Evolutionary conservation across 2,797 vertebrate genomes (phyloP).

Genomic region (Rousettus madagascariensis): DNA sequence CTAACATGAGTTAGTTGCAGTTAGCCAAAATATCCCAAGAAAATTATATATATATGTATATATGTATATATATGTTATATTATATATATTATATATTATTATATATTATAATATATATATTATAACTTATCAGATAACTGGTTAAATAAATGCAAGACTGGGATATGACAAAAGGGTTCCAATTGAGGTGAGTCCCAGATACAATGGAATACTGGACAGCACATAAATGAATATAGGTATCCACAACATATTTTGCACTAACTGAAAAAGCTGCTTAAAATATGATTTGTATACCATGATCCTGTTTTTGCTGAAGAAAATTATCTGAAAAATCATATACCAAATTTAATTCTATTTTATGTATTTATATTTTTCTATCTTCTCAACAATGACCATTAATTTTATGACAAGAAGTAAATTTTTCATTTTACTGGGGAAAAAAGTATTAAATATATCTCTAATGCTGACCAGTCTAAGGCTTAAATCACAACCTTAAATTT

Average conservation of each 20-base stretch:
- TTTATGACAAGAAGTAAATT: not conserved
- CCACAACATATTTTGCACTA: not conserved
- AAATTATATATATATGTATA: not conserved
- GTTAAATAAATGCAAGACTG: not conserved
- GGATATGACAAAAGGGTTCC: not conserved
- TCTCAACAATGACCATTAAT: not conserved
- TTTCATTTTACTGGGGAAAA: not conserved
- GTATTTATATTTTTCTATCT: not conserved
- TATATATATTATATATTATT: no score
- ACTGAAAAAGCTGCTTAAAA: not conserved
- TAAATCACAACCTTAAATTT: not conserved
- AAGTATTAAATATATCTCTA: not conserved
- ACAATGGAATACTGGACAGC: not conserved
- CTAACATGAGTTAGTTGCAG: not conserved
- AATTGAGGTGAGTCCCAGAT: not conserved
- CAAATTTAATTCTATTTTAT: not conserved
- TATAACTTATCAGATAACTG: not conserved
- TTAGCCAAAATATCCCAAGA: not conserved
- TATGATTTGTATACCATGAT: not conserved
- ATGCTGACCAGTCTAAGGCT: not conserved
- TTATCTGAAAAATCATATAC: not conserved
- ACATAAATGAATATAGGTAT: not conserved
- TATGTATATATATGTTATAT: no score
- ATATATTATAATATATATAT: no score
- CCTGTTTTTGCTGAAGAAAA: not conserved